Evolutionary conservation across 2,113 vertebrate species (phyloP).

Genomic region (Echinops telfairi): DNA sequence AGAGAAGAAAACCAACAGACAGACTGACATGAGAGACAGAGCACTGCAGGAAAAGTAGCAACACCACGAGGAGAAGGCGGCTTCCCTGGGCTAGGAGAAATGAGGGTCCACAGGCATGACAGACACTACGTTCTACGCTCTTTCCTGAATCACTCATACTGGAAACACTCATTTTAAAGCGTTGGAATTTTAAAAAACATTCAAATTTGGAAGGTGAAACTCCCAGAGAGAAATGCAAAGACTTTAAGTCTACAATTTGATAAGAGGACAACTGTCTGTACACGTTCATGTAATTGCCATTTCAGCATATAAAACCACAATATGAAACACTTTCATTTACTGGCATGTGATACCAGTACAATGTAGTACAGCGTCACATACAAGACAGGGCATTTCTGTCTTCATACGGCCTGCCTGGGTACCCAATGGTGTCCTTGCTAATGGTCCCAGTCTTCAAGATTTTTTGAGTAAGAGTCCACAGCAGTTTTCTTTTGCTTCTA

Average conservation of each 20-base stretch:
- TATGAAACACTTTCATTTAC: too few species aligned
- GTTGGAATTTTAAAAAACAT: background rate
- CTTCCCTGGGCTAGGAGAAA: background rate
- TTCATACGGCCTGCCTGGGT: too few species aligned
- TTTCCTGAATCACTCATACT: background rate
- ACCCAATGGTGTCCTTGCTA: too few species aligned
- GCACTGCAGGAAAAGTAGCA: background rate
- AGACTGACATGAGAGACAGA: background rate
- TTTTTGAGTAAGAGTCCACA: too few species aligned
- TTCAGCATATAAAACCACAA: background rate
- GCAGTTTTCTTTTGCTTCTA: too few species aligned
- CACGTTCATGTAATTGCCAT: background rate
- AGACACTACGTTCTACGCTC: too few species aligned
- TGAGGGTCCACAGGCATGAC: too few species aligned
- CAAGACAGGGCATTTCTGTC: background rate
- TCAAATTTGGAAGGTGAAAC: slow-evolving; percentile 10
- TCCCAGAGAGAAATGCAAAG: slow-evolving; percentile 8
- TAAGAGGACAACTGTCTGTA: background rate
- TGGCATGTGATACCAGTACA: background rate
- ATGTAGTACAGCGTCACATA: too few species aligned
- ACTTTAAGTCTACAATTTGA: background rate
- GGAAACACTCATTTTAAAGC: background rate
- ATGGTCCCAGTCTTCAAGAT: too few species aligned
- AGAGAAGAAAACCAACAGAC: background rate
- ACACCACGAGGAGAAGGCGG: too few species aligned